phyloP scores from a whole-genome alignment of 64 coral and sea anemone species.

The Porites lutea region DNA sequence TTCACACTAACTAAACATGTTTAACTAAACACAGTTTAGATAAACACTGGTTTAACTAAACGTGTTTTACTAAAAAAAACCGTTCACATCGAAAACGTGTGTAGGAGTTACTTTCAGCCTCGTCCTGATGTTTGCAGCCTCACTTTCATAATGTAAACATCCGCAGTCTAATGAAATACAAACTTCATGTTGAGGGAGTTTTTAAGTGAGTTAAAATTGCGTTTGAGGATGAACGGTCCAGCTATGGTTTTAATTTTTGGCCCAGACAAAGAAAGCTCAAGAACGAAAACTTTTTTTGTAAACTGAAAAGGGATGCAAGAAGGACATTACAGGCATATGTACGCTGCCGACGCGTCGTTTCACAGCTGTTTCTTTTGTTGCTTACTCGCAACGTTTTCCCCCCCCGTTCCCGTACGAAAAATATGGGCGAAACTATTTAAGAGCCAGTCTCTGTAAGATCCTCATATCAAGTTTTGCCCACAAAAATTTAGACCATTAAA shows the following conservation, averaged over 20 bases:
- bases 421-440: neutral
- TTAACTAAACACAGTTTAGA: neutral
- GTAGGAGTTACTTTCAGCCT: no score
- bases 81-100: neutral
- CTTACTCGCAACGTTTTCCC: neutral
- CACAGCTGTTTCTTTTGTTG: neutral
- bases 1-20: neutral
- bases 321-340: neutral
- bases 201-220: no score
- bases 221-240: neutral
- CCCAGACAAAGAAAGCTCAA: neutral
- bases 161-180: no score
- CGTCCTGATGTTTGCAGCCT: slow-evolving; percentile 12
- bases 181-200: no score
- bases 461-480: no score
- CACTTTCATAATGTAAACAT: neutral
- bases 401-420: neutral
- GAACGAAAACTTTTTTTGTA: neutral
- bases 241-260: neutral
- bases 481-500: no score
- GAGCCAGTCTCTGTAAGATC: no score
- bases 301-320: neutral
- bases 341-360: neutral
- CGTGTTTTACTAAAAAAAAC: neutral
- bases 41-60: neutral